A percentile compares a stretch with the other conserved stretches of the same genome.
Conservation (phyloP, 2,113 vertebrate genomes). For the Pseudopipra pipra region DNA sequence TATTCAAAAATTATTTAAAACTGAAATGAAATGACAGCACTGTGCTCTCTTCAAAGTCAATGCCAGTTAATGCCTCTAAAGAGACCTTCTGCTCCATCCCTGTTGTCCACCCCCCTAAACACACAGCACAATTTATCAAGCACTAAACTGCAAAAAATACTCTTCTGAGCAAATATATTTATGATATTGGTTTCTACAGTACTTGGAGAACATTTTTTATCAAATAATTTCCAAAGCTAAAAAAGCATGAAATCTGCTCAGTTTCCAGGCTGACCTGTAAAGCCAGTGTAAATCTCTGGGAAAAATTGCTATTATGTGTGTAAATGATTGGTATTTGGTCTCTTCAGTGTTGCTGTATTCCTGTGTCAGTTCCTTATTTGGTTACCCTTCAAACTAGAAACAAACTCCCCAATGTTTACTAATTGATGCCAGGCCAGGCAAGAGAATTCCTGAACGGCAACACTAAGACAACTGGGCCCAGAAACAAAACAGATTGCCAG, state of each 20-base stretch:
- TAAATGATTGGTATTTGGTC: neutral
- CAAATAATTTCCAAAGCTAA: neutral
- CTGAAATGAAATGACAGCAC: neutral
- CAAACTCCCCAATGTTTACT: neutral
- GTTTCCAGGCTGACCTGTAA: neutral
- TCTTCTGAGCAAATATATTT: neutral
- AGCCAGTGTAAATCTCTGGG: neutral
- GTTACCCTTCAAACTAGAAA: conserved; percentile 12
- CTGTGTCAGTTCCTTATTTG: neutral
- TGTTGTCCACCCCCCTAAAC: neutral
- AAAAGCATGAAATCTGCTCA: neutral
- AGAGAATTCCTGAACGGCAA: conserved; percentile 30
- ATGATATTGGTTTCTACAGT: neutral
- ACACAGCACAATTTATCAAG: neutral
- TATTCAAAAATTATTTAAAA: neutral
- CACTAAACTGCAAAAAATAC: neutral
- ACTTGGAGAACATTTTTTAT: neutral
- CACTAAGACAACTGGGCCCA: neutral
- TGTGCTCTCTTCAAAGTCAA: neutral
- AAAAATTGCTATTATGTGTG: neutral
- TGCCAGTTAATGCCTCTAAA: neutral
- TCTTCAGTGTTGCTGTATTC: neutral
- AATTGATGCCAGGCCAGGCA: conserved; percentile 18
- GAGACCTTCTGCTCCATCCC: conserved; percentile 13
- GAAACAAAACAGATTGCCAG: neutral